These are phyloP conservation scores for Nematostella vectensis DNA, from an alignment of 92 coral and sea anemone genomes.

Conservation along the genomic window DNA sequence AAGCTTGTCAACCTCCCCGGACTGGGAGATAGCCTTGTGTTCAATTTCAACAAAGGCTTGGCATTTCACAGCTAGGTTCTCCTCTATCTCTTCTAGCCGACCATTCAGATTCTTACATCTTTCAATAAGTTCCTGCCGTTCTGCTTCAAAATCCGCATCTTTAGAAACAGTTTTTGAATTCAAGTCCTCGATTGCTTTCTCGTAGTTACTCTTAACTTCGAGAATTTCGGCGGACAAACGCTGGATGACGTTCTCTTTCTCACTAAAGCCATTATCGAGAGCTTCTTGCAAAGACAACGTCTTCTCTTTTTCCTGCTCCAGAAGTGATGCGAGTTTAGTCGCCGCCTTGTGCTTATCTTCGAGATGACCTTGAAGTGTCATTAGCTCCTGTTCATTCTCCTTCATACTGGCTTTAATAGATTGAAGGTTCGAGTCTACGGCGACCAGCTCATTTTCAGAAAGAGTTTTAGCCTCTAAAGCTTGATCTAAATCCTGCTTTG, in stretches of 20 bases:
- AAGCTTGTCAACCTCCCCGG: constrained; percentile 9
- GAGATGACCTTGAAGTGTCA: constrained; percentile 6
- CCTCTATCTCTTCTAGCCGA: constrained; percentile 7
- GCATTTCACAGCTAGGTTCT: neutral
- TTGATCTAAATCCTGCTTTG: constrained; percentile 6
- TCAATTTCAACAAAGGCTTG: constrained; percentile 20
- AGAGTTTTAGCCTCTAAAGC: constrained; percentile 8
- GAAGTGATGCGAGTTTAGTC: neutral
- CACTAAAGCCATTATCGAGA: constrained; percentile 2
- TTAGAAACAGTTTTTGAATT: constrained; percentile 9
- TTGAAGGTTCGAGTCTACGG: constrained; percentile 25
- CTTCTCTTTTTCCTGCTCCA: neutral
- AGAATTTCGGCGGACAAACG: constrained; percentile 5
- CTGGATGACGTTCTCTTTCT: constrained; percentile 18
- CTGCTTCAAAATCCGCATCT: constrained; percentile 11
- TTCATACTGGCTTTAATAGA: constrained; percentile 6
- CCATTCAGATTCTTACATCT: constrained; percentile 10
- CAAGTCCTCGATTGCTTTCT: constrained; percentile 11
- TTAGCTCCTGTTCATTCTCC: constrained; percentile 32
- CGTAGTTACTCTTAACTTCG: constrained; percentile 10
- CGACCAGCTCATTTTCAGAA: constrained; percentile 28
- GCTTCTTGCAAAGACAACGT: constrained; percentile 9
- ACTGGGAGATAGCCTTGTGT: constrained; percentile 1
- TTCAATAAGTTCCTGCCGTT: neutral
- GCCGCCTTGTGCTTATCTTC: constrained; percentile 14